A percentile compares a stretch with the other conserved stretches of the same genome.
These are phyloP conservation scores for Microcebus murinus DNA, from an alignment of 2,113 vertebrate species.

Conservation along the genomic window DNA sequence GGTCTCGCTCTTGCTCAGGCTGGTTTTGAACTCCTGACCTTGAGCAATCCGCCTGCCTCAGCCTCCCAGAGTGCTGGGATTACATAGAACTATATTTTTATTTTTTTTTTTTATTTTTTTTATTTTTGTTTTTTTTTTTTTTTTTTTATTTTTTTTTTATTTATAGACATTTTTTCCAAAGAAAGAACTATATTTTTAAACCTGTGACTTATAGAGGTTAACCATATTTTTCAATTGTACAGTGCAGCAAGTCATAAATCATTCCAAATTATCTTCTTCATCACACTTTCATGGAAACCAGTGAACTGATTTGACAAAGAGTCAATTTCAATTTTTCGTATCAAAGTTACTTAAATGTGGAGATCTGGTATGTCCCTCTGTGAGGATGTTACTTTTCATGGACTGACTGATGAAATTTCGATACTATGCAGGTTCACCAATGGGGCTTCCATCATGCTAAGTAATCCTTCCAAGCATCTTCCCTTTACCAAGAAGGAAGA, in stretches of 20 bases:
- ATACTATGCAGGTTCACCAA: neutral
- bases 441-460: neutral
- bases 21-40: too few relatives aligned
- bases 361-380: neutral
- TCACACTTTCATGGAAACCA: neutral
- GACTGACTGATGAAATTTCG: neutral
- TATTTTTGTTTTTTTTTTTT: too few relatives aligned
- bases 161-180: too few relatives aligned
- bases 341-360: conserved; percentile 15
- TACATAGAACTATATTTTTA: neutral
- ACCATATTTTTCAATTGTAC: neutral
- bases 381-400: neutral
- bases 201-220: neutral
- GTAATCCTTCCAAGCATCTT: neutral
- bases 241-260: neutral
- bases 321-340: neutral
- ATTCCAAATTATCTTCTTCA: neutral
- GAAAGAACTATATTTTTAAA: conserved; percentile 30
- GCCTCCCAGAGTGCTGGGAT: too few relatives aligned
- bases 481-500: neutral
- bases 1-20: too few relatives aligned
- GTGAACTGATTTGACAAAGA: neutral
- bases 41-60: too few relatives aligned
- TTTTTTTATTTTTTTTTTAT: too few relatives aligned
- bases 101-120: too few relatives aligned